These are phyloP conservation scores for Spongilla lacustris DNA, from an alignment of 37 sponge, comb jelly and placozoan genomes.

Conservation along the genomic window DNA sequence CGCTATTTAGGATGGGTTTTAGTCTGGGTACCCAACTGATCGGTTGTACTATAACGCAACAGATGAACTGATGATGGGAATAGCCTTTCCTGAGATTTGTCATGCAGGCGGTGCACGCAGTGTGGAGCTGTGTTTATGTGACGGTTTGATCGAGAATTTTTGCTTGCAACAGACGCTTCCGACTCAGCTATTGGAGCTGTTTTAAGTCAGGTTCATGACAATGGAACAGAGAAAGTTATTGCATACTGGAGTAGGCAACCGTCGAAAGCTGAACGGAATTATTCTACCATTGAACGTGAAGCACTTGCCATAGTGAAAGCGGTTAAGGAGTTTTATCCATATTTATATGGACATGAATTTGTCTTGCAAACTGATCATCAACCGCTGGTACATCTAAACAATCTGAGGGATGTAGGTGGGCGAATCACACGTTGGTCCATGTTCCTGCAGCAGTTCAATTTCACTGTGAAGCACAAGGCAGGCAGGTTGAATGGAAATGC, in stretches of 20 bases:
- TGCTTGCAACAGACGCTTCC: slow-evolving; percentile 31
- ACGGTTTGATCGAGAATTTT: slow-evolving; percentile 11
- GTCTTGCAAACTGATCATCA: slow-evolving; percentile 39
- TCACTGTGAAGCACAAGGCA: slow-evolving; percentile 18
- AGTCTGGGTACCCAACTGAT: too few species aligned
- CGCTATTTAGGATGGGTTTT: too few species aligned
- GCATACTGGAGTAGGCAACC: slow-evolving; percentile 41
- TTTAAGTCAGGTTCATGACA: slow-evolving; percentile 31
- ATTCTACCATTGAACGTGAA: slow-evolving; percentile 42
- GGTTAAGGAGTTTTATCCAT: slow-evolving; percentile 39
- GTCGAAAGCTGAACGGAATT: slow-evolving; percentile 34
- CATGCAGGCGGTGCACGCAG: too few species aligned
- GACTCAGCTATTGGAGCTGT: slow-evolving; percentile 42
- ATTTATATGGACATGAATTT: slow-evolving; percentile 43
- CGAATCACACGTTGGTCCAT: slow-evolving; percentile 28
- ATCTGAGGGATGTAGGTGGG: slow-evolving; percentile 26
- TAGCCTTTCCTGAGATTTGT: too few species aligned
- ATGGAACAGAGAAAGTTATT: slow-evolving; percentile 33
- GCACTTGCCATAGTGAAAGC: slow-evolving; percentile 28
- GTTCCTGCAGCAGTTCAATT: slow-evolving; percentile 40
- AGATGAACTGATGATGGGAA: too few species aligned
- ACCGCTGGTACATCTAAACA: slow-evolving; percentile 10
- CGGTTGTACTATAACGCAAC: too few species aligned
- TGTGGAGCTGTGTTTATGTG: too few species aligned
- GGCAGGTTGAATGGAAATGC: slow-evolving; percentile 36